These are phyloP conservation scores for Chaetodon auriga DNA, from an alignment of 2,113 vertebrate species.

Conservation along the genomic window DNA sequence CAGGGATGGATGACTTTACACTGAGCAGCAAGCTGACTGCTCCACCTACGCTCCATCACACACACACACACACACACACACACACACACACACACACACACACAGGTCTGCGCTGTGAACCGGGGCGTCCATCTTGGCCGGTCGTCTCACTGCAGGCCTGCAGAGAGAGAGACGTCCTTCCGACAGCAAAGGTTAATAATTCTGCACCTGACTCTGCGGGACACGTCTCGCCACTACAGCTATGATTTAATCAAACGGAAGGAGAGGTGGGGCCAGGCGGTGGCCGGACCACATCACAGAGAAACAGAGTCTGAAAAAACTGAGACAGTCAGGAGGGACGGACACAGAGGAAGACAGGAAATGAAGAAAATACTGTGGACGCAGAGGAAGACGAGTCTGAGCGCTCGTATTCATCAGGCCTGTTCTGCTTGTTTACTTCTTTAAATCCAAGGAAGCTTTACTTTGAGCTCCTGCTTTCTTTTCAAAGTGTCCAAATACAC, in stretches of 20 bases:
- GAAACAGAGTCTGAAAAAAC: not conserved
- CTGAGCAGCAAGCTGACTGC: not conserved
- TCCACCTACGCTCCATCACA: not conserved
- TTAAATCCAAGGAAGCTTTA: not conserved
- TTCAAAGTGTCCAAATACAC: no score
- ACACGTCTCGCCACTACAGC: slow-evolving; percentile 56
- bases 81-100: slow-evolving; percentile 44
- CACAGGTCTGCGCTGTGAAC: not conserved
- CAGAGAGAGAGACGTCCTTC: slow-evolving; percentile 68
- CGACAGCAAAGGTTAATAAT: slow-evolving; percentile 82
- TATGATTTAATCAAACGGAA: slow-evolving; percentile 82
- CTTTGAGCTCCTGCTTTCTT: no score
- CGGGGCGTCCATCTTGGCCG: slow-evolving; percentile 49
- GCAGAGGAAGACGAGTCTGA: slow-evolving; percentile 5
- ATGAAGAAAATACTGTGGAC: slow-evolving; percentile 17
- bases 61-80: slow-evolving; percentile 5
- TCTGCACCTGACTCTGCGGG: slow-evolving; percentile 73
- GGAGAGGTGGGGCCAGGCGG: slow-evolving; percentile 53
- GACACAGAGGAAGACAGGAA: not conserved
- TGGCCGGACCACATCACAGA: slow-evolving; percentile 15
- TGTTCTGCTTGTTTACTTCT: no score
- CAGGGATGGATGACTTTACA: slow-evolving; percentile 47
- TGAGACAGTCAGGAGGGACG: slow-evolving; percentile 27
- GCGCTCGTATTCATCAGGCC: not conserved
- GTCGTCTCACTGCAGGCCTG: slow-evolving; percentile 67